Base-by-base conservation (phyloP, 2,888 invertebrate species). In the Thereva unica region DNA sequence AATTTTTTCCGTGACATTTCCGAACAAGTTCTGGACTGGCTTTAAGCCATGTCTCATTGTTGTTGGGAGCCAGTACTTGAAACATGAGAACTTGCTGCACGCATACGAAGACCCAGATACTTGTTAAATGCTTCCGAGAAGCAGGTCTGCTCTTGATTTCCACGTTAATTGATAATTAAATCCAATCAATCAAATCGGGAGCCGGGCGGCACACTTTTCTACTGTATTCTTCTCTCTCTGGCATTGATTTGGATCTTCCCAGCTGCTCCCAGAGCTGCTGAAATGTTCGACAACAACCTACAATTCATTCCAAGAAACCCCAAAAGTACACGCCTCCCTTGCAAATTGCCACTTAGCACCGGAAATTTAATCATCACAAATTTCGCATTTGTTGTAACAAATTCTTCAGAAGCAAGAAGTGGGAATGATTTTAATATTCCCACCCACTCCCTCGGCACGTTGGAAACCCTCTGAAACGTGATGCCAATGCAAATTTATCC, bases 151-250 rank as follows among this genome's bases (percentile, higher is more conserved):
- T 61, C 50, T 41, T 68, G 66, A 68, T 68, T 65, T 49, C 54
- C 59, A 68, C 65, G 61, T 68, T 68, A 68, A 68, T 68, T 68
- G 68, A 55, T 68, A 59, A 66, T 68, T 68, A 65, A 68, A 68
- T 68, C 66, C 68, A 68, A 68, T 68, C 68, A 68, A 68, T 68
- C 65, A 66, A 37, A 4, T 7, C 35, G n/a, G 40, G 4, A n/a
- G 50, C 35, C 10, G 41, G 42, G 35, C 53, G 34, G 50, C 23
- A 5, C 6, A 50, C 23, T 23, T 23, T 23, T 23, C 23, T 23
- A 23, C 23, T 23, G 23, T 23, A 23, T 23, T 23, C 23, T 23
- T 23, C 23, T 23, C 23, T 23, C 34, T 9, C 23, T 12, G 34
- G 37, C 50, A 35, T n/a, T 4, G 10, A 41, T 34, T 40, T 50